These are phyloP conservation scores for Leucoraja erinaceus DNA, from an alignment of 2,113 vertebrate species.

Conservation along the genomic window DNA sequence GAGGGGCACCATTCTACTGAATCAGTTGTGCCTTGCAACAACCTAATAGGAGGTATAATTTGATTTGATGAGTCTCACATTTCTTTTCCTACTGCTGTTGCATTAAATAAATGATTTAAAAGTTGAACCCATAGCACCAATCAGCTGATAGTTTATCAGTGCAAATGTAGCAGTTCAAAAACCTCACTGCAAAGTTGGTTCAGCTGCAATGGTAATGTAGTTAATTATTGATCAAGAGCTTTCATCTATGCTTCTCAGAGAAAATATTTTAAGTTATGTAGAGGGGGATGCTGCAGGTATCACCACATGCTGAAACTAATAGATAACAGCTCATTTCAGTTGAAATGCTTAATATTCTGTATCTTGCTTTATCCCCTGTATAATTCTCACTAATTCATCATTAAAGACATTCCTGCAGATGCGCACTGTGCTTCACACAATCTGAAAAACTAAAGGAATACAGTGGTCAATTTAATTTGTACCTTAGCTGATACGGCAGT, in stretches of 20 bases:
- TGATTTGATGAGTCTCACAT: background rate
- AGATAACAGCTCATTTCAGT: constrained; percentile 6
- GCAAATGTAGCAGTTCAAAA: background rate
- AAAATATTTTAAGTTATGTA: background rate
- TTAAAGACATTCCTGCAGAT: background rate
- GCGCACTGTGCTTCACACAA: background rate
- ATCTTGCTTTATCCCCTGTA: background rate
- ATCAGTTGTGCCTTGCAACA: background rate
- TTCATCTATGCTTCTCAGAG: background rate
- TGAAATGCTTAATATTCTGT: constrained; percentile 9
- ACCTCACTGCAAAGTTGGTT: background rate
- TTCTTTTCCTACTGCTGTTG: background rate
- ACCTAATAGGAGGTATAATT: background rate
- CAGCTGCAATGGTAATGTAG: background rate
- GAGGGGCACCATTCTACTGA: background rate
- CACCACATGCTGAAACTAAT: constrained; percentile 3
- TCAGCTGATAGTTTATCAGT: background rate
- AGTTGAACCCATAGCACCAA: background rate
- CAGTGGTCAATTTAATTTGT: background rate
- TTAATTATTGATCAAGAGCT: background rate
- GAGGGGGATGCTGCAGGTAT: background rate
- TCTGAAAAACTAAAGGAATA: background rate
- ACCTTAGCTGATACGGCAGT: background rate
- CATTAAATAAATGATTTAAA: background rate
- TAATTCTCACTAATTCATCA: background rate